Evolutionary conservation across 2,888 invertebrate species (phyloP).

Genomic region (Eutolmus rufibarbis): DNA sequence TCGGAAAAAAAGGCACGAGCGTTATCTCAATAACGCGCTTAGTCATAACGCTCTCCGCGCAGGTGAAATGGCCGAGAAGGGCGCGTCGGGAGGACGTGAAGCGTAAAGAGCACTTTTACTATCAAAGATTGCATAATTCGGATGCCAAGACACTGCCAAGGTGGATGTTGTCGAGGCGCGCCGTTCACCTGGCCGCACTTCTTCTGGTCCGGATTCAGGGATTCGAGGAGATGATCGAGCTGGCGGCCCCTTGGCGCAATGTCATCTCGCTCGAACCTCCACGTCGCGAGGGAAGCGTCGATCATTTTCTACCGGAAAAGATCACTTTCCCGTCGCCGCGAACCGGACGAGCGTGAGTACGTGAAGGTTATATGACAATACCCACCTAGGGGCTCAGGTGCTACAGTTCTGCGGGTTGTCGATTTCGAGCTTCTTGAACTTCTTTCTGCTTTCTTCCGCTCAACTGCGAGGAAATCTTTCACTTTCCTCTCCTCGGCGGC

Average conservation of each 20-base stretch:
- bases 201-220: slow-evolving; percentile 6
- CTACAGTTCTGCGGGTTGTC: slow-evolving; percentile 7
- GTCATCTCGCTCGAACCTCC: neutral
- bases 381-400: neutral
- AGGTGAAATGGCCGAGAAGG: slow-evolving; percentile 21
- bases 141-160: neutral
- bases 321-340: neutral
- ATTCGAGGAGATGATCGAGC: neutral
- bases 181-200: slow-evolving; percentile 8
- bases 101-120: slow-evolving; percentile 38
- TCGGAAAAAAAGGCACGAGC: neutral
- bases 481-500: slow-evolving; percentile 1
- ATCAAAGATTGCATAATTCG: slow-evolving; percentile 28
- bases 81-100: neutral
- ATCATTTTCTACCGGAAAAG: neutral
- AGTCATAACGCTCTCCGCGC: neutral
- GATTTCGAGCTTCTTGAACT: neutral
- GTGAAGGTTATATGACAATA: neutral
- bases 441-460: slow-evolving; percentile 22
- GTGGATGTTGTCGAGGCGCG: slow-evolving; percentile 6
- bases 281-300: neutral
- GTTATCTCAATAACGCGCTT: neutral
- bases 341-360: neutral
- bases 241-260: neutral
- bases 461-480: slow-evolving; percentile 3